Evolutionary conservation across 2,888 invertebrate species (phyloP).

Genomic region (Imbricaverruca yamaguchii): DNA sequence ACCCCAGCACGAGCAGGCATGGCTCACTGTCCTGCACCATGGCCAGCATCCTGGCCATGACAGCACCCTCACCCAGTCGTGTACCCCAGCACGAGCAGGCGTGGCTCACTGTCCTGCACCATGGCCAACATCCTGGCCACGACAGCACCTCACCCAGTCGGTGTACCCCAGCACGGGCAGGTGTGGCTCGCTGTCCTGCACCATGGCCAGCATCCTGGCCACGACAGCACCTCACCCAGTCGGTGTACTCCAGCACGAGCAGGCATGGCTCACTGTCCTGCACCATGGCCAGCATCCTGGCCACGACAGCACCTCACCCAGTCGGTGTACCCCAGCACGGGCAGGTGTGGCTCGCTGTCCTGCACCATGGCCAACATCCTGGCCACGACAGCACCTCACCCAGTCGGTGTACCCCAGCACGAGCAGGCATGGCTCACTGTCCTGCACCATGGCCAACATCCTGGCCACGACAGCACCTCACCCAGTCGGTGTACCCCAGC

Average conservation of each 20-base stretch:
- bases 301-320: constrained; percentile 72
- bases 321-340: constrained; percentile 85
- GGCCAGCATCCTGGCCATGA: constrained; percentile 68
- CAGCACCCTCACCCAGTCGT: constrained; percentile 81
- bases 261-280: constrained; percentile 66
- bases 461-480: constrained; percentile 61
- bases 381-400: constrained; percentile 62
- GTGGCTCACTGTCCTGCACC: constrained; percentile 61
- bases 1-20: constrained; percentile 78
- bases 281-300: constrained; percentile 69
- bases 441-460: constrained; percentile 66
- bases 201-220: constrained; percentile 67
- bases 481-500: constrained; percentile 89
- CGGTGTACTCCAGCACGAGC: constrained; percentile 82
- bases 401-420: constrained; percentile 87
- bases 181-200: constrained; percentile 65
- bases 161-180: constrained; percentile 83
- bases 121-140: constrained; percentile 70
- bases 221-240: constrained; percentile 75
- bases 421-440: constrained; percentile 72
- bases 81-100: constrained; percentile 68
- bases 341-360: constrained; percentile 67
- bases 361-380: constrained; percentile 69
- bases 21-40: constrained; percentile 66
- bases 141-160: constrained; percentile 54